phyloP scores from a whole-genome alignment of 2,113 vertebrate species.

The Menidia beryllina region DNA sequence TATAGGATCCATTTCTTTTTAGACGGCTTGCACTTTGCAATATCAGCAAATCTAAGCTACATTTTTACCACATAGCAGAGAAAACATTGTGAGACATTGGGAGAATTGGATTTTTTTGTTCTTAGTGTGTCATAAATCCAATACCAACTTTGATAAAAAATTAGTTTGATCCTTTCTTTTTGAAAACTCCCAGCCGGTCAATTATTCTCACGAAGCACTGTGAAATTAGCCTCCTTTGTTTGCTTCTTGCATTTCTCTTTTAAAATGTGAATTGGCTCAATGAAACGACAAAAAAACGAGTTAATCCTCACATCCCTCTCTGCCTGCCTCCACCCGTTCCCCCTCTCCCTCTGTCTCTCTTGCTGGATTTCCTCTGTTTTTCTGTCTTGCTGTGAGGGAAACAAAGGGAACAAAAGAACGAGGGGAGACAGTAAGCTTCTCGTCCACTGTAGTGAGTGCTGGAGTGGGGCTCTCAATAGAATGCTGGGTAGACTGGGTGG shows the following conservation, averaged over 20 bases:
- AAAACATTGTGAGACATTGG: not conserved
- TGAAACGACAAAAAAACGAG: slow-evolving; percentile 53
- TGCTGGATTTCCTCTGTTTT: slow-evolving; percentile 76
- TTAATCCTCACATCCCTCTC: slow-evolving; percentile 70
- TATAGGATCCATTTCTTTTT: no score
- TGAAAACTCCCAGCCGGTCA: slow-evolving; percentile 30
- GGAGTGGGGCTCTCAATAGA: slow-evolving; percentile 67
- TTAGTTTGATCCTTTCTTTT: slow-evolving; percentile 38
- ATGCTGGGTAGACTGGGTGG: slow-evolving; percentile 50
- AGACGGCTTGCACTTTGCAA: no score
- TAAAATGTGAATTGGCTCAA: slow-evolving; percentile 64
- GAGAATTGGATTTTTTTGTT: not conserved
- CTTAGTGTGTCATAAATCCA: slow-evolving; percentile 13
- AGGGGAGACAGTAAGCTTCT: slow-evolving; percentile 77
- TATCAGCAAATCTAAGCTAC: no score
- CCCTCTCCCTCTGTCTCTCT: slow-evolving; percentile 58
- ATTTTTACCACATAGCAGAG: no score
- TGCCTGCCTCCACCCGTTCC: slow-evolving; percentile 56
- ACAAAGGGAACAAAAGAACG: slow-evolving; percentile 77
- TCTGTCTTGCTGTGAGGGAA: slow-evolving; percentile 73
- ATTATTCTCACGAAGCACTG: slow-evolving; percentile 47
- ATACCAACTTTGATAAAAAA: slow-evolving; percentile 46
- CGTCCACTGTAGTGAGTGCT: slow-evolving; percentile 68
- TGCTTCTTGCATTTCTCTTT: slow-evolving; percentile 49
- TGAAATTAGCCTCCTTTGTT: slow-evolving; percentile 72